Evolutionary conservation across 2,797 vertebrate species (phyloP).

Genomic region (Neomorphus geoffroyi): DNA sequence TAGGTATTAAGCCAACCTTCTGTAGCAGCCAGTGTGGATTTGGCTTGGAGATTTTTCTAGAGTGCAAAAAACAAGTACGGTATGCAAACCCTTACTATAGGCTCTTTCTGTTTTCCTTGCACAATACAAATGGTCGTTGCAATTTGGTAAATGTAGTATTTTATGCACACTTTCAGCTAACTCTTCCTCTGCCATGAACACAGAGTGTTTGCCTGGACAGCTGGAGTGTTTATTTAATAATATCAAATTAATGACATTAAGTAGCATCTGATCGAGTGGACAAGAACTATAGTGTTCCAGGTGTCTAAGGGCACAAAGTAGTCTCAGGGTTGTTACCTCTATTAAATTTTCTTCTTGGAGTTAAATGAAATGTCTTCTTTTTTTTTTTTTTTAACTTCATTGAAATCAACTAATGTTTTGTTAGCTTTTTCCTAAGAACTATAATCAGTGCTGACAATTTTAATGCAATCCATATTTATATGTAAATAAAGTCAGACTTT

Average conservation of each 20-base stretch:
- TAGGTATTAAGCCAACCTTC: not conserved
- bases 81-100: not conserved
- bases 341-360: not conserved
- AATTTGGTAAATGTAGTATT: not conserved
- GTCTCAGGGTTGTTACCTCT: not conserved
- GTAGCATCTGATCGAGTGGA: not conserved
- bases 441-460: not conserved
- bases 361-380: not conserved
- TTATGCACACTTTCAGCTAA: not conserved
- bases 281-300: not conserved
- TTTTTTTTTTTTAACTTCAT: not conserved
- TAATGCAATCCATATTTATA: not conserved
- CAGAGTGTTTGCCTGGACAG: not conserved
- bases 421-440: not conserved
- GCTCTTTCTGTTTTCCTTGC: not conserved
- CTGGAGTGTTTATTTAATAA: not conserved
- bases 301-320: not conserved
- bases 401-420: not conserved
- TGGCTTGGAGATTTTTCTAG: not conserved
- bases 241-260: not conserved
- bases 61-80: not conserved
- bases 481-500: not conserved
- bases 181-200: not conserved
- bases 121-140: not conserved
- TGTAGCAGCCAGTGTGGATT: conserved; percentile 18